These are phyloP conservation scores for Acrocephalus scirpaceus DNA, from an alignment of 2,797 vertebrate species.

Conservation along the genomic window DNA sequence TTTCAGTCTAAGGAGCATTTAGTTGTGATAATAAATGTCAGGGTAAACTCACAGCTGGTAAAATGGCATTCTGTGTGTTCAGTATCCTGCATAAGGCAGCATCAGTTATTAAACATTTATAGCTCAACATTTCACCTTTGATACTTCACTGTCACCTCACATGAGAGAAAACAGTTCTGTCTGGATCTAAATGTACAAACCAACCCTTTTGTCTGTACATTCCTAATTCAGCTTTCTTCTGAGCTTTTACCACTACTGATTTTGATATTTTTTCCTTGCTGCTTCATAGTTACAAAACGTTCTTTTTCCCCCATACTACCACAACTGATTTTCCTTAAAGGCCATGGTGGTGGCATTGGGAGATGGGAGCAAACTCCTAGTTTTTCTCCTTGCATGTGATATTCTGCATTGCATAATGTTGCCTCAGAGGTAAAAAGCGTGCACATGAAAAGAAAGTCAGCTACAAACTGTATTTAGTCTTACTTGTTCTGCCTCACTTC, in stretches of 20 bases:
- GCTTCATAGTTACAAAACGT: not conserved
- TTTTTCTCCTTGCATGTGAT: not conserved
- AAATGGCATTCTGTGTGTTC: not conserved
- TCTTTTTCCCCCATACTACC: not conserved
- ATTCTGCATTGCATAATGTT: slow-evolving; percentile 3
- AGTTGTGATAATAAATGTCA: not conserved
- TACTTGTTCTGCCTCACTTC: not conserved
- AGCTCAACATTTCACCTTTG: not conserved
- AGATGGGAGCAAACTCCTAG: not conserved
- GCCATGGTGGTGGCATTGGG: not conserved
- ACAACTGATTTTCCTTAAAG: not conserved
- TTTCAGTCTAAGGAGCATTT: not conserved
- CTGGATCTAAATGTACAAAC: slow-evolving; percentile 4
- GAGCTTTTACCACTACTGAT: not conserved
- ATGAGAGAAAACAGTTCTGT: not conserved
- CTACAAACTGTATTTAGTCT: not conserved
- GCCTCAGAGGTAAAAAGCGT: slow-evolving; percentile 24
- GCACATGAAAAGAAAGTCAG: not conserved
- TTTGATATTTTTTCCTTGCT: not conserved
- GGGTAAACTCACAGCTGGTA: not conserved
- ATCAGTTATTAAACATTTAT: not conserved
- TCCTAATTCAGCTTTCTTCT: not conserved
- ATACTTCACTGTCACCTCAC: not conserved
- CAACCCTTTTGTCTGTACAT: not conserved
- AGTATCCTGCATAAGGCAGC: not conserved